These are phyloP conservation scores for Dryomyza anilis DNA, from an alignment of 2,888 invertebrate species.

Conservation along the genomic window DNA sequence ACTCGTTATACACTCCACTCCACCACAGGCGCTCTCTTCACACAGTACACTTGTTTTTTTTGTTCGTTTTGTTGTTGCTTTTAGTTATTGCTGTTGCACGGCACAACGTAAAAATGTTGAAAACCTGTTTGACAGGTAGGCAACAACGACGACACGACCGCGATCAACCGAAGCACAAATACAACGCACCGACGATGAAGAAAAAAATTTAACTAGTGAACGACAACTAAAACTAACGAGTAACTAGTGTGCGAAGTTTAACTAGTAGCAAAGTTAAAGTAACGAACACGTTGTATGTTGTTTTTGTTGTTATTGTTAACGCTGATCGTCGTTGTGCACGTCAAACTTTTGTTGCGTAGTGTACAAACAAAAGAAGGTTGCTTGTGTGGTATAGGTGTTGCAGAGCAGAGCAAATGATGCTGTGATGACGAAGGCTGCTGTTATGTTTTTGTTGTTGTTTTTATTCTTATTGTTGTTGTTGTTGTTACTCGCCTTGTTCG, in stretches of 20 bases:
- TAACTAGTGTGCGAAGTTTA: too few relatives aligned
- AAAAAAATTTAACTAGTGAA: neutral
- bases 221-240: neutral
- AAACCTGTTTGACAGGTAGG: slow-evolving; percentile 58
- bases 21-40: neutral
- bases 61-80: slow-evolving; percentile 27
- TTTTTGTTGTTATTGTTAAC: neutral
- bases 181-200: slow-evolving; percentile 15
- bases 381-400: too few relatives aligned
- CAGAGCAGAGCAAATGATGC: too few relatives aligned
- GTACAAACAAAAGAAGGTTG: slow-evolving; percentile 1
- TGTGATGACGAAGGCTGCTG: slow-evolving; percentile 1
- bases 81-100: too few relatives aligned
- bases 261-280: too few relatives aligned
- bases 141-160: slow-evolving; percentile 21
- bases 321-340: neutral
- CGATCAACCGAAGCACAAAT: neutral
- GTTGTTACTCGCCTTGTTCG: too few relatives aligned
- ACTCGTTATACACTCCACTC: slow-evolving; percentile 28
- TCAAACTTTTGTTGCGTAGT: slow-evolving; percentile 18
- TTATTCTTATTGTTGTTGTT: too few relatives aligned
- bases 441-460: neutral
- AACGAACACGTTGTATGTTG: neutral
- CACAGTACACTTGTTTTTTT: slow-evolving; percentile 23
- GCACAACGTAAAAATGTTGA: slow-evolving; percentile 5